Percentiles rank a stretch among this genome's conserved stretches.
Evolutionary conservation across 1,140 invertebrate species (phyloP).

Genomic region (Drosophila mauritiana): DNA sequence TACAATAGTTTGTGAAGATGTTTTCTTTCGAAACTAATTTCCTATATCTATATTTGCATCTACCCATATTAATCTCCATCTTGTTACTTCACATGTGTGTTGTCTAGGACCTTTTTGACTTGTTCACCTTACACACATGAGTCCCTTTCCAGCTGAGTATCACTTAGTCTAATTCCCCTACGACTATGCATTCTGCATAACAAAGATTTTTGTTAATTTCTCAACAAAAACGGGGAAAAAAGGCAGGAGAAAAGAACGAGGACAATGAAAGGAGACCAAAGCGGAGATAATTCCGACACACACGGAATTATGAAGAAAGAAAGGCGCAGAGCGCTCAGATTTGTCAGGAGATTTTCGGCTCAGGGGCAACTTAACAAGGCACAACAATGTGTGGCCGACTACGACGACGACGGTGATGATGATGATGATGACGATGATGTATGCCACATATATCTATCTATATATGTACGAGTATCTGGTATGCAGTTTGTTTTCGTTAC

Average conservation of each 20-base stretch:
- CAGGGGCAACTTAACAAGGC: slow-evolving; percentile 45
- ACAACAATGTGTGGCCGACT: slow-evolving; percentile 37
- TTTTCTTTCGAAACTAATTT: not conserved
- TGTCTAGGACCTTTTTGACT: slow-evolving; percentile 8
- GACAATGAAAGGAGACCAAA: slow-evolving; percentile 29
- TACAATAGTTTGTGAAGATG: too few species aligned
- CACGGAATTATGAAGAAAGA: slow-evolving; percentile 45
- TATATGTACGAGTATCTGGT: slow-evolving; percentile 4
- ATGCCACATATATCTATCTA: slow-evolving; percentile 5
- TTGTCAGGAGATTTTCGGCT: slow-evolving; percentile 46
- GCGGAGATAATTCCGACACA: slow-evolving; percentile 38
- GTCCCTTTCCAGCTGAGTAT: slow-evolving; percentile 12
- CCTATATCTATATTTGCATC: not conserved
- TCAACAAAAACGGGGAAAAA: not conserved
- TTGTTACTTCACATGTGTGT: not conserved
- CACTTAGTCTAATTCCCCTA: slow-evolving; percentile 13
- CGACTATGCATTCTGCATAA: slow-evolving; percentile 33
- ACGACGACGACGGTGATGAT: slow-evolving; percentile 17
- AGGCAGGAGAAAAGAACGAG: slow-evolving; percentile 2
- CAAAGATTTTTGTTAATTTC: slow-evolving; percentile 41
- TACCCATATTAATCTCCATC: slow-evolving; percentile 8
- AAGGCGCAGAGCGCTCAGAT: slow-evolving; percentile 29
- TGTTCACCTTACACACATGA: slow-evolving; percentile 10
- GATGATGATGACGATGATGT: not conserved
- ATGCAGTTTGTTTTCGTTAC: slow-evolving; percentile 62